Evolutionary conservation across 2,113 vertebrate genomes (phyloP), one percentile per base, ranked within the genome.

Genomic region (Cryptotis parvus): DNA sequence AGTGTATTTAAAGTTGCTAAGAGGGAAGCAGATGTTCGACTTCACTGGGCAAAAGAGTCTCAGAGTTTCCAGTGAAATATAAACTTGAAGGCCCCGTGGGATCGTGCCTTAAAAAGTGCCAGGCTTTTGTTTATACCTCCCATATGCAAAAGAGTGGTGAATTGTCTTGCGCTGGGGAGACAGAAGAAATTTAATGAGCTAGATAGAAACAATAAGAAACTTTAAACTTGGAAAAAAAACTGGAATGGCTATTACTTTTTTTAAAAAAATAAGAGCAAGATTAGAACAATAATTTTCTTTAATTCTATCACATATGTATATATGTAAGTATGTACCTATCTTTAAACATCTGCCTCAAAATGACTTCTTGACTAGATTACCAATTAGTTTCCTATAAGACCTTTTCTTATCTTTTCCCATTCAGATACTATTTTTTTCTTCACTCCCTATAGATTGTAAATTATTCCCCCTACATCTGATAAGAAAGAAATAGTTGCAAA

Each of bases 21-120:
- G 92, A 92, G 94, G 94, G 93, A 95, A 95, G 80, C 94, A 96
- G 83, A 92, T 96, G 96, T 94, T 92, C 73, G 33, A 81, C 20
- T 93, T 85, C 65, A 35, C 79, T 49, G 72, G 58, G 82, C 86
- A 94, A 94, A 96, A 90, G 79, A 87, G 31, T 65, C 89, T 94
- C 92, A 84, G 95, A 92, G 80, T 97, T 97, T 92, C 91, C 91
- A 96, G 31, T 74, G 93, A 94, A 95, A 94, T 85, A 79, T 76
- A 90, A 96, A 96, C 90, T 93, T 6, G 29, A 83, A 92, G 74
- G 58, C 77, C 92, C 77, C 55, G 3, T 55, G 94, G 94, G 95
- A 95, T 90, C 79, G 29, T 65, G 72, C 55, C 90, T 90, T 90
- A 93, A 91, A 94, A 91, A n/a, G n/a, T 86, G 90, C 83, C 29